Evolutionary conservation across 2,113 vertebrate genomes (phyloP).

Genomic region (Castor canadensis): DNA sequence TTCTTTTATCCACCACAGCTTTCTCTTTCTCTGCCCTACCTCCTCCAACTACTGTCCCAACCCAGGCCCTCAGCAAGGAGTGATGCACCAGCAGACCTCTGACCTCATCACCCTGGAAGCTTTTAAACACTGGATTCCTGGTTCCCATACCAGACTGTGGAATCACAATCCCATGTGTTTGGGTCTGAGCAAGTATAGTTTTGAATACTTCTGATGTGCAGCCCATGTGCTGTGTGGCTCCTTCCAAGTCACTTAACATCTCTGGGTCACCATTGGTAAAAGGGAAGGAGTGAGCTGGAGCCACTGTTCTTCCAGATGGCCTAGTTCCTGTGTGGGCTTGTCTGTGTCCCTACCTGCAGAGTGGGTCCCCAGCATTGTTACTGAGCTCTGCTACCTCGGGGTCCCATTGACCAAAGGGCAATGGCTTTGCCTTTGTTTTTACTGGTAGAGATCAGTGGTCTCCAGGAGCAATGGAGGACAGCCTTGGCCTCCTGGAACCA

Average conservation of each 20-base stretch:
- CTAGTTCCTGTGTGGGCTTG: neutral
- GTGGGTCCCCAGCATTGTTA: neutral
- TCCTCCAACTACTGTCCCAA: neutral
- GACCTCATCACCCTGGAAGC: neutral
- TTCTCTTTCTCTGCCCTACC: neutral
- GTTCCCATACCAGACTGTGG: neutral
- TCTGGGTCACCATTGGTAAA: neutral
- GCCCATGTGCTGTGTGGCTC: neutral
- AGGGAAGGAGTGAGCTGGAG: too few relatives aligned
- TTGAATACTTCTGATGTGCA: neutral
- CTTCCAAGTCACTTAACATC: neutral
- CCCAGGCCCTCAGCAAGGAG: neutral
- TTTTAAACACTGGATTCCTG: neutral
- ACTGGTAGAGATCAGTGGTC: neutral
- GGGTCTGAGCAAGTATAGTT: neutral
- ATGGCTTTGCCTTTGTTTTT: neutral
- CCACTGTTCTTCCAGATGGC: neutral
- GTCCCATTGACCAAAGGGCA: neutral
- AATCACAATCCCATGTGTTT: too few relatives aligned
- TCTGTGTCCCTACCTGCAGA: neutral
- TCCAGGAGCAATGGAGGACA: too few relatives aligned
- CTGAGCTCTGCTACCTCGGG: neutral
- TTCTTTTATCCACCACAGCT: neutral
- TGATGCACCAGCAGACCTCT: fast-evolving
- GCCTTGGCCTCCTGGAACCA: neutral